Base-by-base conservation (phyloP, 35 echinoderm and acorn worm species). In the Lytechinus pictus region DNA sequence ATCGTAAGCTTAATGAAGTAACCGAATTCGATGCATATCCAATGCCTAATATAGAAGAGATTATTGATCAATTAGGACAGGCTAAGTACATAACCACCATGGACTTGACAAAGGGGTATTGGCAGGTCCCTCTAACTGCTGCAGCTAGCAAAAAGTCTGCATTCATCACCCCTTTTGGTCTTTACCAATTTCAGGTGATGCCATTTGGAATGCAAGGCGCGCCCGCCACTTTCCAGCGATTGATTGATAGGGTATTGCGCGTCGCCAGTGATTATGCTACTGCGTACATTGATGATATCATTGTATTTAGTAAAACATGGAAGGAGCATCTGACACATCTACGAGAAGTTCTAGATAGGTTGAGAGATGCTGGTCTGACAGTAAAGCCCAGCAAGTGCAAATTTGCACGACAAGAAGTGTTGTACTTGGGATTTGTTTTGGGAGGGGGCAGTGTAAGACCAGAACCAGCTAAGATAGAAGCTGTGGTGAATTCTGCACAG, bases 11-110 rank as follows among this genome's bases (percentile, higher is more conserved):
- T n/a, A n/a, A 95, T 89, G 19, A 86, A 12, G 66, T 95, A n/a
- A 97, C 95, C 13, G 86, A 96, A 79, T 97, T 96, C 95, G 95
- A 97, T 94, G 92, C 94, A 8, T 96, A 97, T 54, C 71, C 96
- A 8, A 97, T 96, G 95, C 94, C 97, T 2, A 97, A 86, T 52
- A 96, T 97, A 9, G 94, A 96, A 8, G 95, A 95, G 24, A 92
- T 97, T 24, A 96, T 94, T 19, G 91, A 54, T 27, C 58, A 33
- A 86, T 13, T 96, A 52, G 91, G 91, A 28, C 10, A 51, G 27
- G 95, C 95, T 14, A 94, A 96, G 27, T 94, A 24, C 51, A 96
- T 96, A 12, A 86, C 95, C 10, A 96, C 52, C 6, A 55, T 96
- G 10, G 95, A 96, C 86, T 44, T 94, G 51, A 51, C 44, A 52